Evolutionary conservation across 2,888 invertebrate genomes (phyloP).

Genomic region (Stictocephala bisonia): DNA sequence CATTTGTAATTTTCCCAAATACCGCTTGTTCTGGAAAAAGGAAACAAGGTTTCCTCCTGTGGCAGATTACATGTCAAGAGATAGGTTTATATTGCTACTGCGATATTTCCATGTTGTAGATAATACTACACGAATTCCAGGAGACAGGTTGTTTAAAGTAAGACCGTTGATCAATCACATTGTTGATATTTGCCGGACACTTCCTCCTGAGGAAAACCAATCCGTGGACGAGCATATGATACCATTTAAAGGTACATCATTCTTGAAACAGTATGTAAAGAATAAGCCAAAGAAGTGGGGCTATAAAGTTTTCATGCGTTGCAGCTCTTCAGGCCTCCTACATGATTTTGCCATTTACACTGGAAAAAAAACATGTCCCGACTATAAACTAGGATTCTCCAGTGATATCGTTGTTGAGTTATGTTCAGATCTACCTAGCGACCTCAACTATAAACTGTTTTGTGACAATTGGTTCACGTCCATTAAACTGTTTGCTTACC

Average conservation of each 20-base stretch:
- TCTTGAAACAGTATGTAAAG: constrained; percentile 49
- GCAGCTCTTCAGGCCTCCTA: constrained; percentile 53
- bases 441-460: constrained; percentile 49
- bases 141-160: constrained; percentile 55
- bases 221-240: constrained; percentile 60
- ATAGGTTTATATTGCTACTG: constrained; percentile 53
- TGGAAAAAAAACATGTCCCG: constrained; percentile 3
- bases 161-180: constrained; percentile 51
- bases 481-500: constrained; percentile 40
- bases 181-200: constrained; percentile 43
- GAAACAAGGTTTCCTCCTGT: constrained; percentile 53
- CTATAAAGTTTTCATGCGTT: constrained; percentile 48
- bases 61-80: constrained; percentile 55
- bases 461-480: constrained; percentile 51
- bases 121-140: constrained; percentile 47
- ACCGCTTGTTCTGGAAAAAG: constrained; percentile 57
- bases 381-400: constrained; percentile 15
- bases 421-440: background rate
- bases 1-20: constrained; percentile 55
- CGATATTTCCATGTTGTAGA: constrained; percentile 31
- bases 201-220: constrained; percentile 57
- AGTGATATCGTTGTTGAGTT: constrained; percentile 23
- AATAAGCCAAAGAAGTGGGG: constrained; percentile 52
- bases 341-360: constrained; percentile 43
- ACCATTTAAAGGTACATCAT: constrained; percentile 58